Evolutionary conservation across 2,888 invertebrate genomes (phyloP).

Genomic region (Amphipyra berbera): DNA sequence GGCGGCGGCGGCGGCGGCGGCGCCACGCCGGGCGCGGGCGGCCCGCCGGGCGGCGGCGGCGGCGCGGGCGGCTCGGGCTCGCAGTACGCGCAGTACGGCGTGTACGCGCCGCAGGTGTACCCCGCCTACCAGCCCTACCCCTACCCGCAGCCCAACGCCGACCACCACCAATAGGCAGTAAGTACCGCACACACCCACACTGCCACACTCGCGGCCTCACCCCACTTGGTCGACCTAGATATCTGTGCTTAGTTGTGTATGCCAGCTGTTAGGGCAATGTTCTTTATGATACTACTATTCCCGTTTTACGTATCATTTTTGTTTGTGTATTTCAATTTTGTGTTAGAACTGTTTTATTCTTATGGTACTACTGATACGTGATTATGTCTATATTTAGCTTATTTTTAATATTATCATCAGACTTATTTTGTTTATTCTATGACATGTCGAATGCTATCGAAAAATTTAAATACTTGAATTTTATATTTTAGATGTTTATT

Average conservation of each 20-base stretch:
- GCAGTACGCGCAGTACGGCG: conserved; percentile 73
- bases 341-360: conserved; percentile 18
- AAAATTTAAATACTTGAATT: too few relatives aligned
- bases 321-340: conserved; percentile 24
- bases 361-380: conserved; percentile 31
- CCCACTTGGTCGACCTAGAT: not conserved
- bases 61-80: conserved; percentile 46
- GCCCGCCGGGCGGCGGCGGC: conserved; percentile 45
- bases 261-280: conserved; percentile 6
- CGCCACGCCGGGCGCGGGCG: conserved; percentile 10
- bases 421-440: conserved; percentile 25
- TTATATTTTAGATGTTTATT: too few relatives aligned
- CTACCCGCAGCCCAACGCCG: conserved; percentile 72
- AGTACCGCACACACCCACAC: conserved; percentile 35
- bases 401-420: conserved; percentile 17
- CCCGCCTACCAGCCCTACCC: conserved; percentile 75
- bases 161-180: conserved; percentile 78
- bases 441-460: conserved; percentile 14
- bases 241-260: conserved; percentile 1
- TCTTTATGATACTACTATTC: conserved; percentile 12
- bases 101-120: conserved; percentile 78
- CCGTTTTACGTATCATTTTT: conserved; percentile 17
- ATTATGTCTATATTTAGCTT: conserved; percentile 40
- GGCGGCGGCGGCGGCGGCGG: conserved; percentile 14
- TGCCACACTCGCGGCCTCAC: not conserved